Percentiles rank a stretch among this genome's conserved stretches.
phyloP scores from a whole-genome alignment of 1,140 invertebrate species.

The Gryllus bimaculatus region DNA sequence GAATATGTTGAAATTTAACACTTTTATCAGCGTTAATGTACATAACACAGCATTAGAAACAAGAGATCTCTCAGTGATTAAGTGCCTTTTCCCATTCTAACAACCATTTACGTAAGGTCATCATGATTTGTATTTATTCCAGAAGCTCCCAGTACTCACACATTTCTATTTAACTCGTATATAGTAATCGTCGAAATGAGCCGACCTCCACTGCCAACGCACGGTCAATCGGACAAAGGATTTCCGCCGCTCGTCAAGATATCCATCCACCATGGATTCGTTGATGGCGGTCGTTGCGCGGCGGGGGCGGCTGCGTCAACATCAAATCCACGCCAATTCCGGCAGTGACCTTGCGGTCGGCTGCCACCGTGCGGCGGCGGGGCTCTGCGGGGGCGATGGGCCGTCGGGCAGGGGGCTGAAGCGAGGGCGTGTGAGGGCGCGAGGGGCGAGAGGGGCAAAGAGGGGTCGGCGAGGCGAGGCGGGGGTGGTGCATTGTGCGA shows the following conservation, averaged over 20 bases:
- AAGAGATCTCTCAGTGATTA: not conserved
- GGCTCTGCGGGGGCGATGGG: not conserved
- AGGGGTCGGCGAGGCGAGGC: too few species aligned
- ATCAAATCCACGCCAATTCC: not conserved
- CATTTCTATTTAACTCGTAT: not conserved
- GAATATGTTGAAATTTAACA: too few species aligned
- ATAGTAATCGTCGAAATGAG: not conserved
- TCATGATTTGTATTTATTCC: too few species aligned
- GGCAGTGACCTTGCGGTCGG: not conserved
- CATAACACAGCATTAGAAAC: not conserved
- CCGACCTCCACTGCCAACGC: not conserved
- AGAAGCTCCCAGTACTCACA: not conserved
- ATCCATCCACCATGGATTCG: not conserved
- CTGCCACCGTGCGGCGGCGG: not conserved
- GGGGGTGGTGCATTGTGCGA: not conserved
- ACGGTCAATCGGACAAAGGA: not conserved
- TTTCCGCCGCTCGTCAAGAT: not conserved
- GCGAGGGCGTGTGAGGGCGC: too few species aligned
- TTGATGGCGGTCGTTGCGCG: too few species aligned
- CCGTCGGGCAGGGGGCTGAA: too few species aligned
- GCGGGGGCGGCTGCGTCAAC: not conserved
- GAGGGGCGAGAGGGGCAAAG: not conserved
- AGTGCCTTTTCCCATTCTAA: too few species aligned
- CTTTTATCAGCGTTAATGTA: not conserved
- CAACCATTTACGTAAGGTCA: too few species aligned